These are phyloP conservation scores for Stratiolaelaps scimitus DNA, from an alignment of 1,140 invertebrate genomes.

Conservation along the genomic window DNA sequence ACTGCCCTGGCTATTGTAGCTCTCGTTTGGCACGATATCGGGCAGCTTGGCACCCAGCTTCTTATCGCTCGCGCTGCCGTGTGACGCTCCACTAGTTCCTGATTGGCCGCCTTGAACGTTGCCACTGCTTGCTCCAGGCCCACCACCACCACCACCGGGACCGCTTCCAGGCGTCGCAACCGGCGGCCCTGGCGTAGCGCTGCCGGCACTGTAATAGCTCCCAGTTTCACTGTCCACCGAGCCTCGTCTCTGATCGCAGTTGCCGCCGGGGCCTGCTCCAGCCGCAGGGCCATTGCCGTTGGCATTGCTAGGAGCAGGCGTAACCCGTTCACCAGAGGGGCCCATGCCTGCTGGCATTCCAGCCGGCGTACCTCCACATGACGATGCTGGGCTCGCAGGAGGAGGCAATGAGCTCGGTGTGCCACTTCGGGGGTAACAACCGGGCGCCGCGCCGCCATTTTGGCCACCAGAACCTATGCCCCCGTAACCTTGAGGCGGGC, in stretches of 20 bases:
- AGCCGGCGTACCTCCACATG: slow-evolving; percentile 5
- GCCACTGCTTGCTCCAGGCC: not conserved
- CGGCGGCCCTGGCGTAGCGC: slow-evolving; percentile 13
- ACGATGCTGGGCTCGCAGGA: slow-evolving; percentile 14
- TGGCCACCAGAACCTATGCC: no score
- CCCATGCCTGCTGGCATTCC: not conserved
- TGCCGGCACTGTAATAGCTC: slow-evolving; percentile 26
- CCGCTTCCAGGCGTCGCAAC: not conserved
- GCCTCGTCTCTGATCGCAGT: slow-evolving; percentile 3
- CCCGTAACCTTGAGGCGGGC: no score
- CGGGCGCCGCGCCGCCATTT: not conserved
- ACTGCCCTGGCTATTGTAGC: slow-evolving; percentile 21
- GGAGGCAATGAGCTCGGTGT: slow-evolving; percentile 14
- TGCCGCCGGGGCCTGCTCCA: no score
- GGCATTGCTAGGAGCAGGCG: no score
- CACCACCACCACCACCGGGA: not conserved
- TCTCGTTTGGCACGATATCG: slow-evolving; percentile 14
- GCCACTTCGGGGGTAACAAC: slow-evolving; percentile 15
- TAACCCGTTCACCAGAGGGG: no score
- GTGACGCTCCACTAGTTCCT: no score
- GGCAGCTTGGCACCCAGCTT: not conserved
- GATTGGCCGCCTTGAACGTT: not conserved
- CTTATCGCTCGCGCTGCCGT: no score
- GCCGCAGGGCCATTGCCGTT: no score
- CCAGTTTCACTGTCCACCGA: slow-evolving; percentile 25